Evolutionary conservation across 1,140 invertebrate species (phyloP).

Genomic region (Drosophila navojoa): DNA sequence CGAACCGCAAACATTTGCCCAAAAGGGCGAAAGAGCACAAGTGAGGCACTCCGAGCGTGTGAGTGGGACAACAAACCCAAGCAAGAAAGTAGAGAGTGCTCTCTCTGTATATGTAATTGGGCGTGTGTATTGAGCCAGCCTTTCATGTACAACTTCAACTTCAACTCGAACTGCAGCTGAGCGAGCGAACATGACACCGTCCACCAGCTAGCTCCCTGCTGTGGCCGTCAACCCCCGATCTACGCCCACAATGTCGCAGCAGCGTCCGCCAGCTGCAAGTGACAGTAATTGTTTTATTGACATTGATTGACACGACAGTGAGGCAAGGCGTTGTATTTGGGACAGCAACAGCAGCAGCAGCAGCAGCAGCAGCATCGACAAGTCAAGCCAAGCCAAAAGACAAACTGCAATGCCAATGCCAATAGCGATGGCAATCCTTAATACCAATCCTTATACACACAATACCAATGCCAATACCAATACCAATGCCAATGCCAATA

Average conservation of each 20-base stretch:
- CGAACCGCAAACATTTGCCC: slow-evolving; percentile 71
- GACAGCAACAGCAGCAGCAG: slow-evolving; percentile 15
- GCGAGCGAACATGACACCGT: slow-evolving; percentile 68
- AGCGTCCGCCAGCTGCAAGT: slow-evolving; percentile 69
- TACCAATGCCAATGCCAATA: slow-evolving; percentile 41
- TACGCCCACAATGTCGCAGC: slow-evolving; percentile 5
- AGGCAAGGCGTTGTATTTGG: slow-evolving; percentile 3
- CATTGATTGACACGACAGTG: slow-evolving; percentile 79
- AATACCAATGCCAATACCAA: slow-evolving; percentile 38
- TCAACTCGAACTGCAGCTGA: slow-evolving; percentile 1
- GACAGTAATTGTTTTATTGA: slow-evolving; percentile 84
- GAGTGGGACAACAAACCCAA: background rate
- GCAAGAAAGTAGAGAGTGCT: slow-evolving; percentile 1
- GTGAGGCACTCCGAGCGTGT: slow-evolving; percentile 9
- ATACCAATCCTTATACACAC: slow-evolving; percentile 12
- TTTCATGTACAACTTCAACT: slow-evolving; percentile 22
- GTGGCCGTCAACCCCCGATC: background rate
- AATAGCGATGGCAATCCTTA: slow-evolving; percentile 18
- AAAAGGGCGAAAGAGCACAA: slow-evolving; percentile 17
- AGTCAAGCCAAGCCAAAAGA: slow-evolving; percentile 70
- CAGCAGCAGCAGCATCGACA: slow-evolving; percentile 37
- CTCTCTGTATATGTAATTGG: background rate
- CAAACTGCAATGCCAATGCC: slow-evolving; percentile 71
- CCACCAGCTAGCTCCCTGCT: slow-evolving; percentile 35
- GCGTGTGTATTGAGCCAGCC: slow-evolving; percentile 12